Base-by-base conservation (phyloP, 1,140 invertebrate genomes). In the Zeugodacus cucurbitae region DNA sequence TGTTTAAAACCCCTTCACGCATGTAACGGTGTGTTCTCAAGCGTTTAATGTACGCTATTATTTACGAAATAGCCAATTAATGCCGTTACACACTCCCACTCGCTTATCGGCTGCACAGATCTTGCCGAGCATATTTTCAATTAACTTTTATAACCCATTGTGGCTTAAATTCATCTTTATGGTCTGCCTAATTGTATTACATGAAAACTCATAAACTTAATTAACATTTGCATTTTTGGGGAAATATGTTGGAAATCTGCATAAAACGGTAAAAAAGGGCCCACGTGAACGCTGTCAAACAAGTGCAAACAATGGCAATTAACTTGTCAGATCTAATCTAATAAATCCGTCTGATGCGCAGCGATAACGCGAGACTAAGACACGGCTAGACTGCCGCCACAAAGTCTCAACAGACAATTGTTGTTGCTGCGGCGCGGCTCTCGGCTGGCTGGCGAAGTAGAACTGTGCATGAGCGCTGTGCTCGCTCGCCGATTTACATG, bases 271-370 rank as follows among this genome's bases (percentile, higher is more conserved):
- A 37, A 20, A 70, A 67, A 70, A 37, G 2, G 8, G 26, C 26
- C 7, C 74, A 82, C 74, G 74, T 41, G 74, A 82, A 82, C 74
- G 74, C 41, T 82, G 74, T 82, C 74, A 82, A 82, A 82, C 74
- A 82, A 82, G 74, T 82, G 74, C 74, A 82, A 82, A 82, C 74
- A 82, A 82, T 82, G 74, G 74, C 74, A 82, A 82, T 82, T 82
- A 82, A 82, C 41, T 82, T 82, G 74, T 82, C 74, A 82, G 74
- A 82, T 82, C n/a, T 48, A 82, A 82, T 82, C 74, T 82, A 44
- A 48, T 82, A 82, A 82, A 82, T 54, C 74, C 29, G 74, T 26
- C 41, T 48, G 74, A 82, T 82, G 44, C 37, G 2, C 74, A 17
- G 74, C 74, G 74, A 82, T 82, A 82, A 82, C 6, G 34, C 41